These are phyloP conservation scores for Anguilla rostrata DNA, from an alignment of 2,113 vertebrate species.

Conservation along the genomic window DNA sequence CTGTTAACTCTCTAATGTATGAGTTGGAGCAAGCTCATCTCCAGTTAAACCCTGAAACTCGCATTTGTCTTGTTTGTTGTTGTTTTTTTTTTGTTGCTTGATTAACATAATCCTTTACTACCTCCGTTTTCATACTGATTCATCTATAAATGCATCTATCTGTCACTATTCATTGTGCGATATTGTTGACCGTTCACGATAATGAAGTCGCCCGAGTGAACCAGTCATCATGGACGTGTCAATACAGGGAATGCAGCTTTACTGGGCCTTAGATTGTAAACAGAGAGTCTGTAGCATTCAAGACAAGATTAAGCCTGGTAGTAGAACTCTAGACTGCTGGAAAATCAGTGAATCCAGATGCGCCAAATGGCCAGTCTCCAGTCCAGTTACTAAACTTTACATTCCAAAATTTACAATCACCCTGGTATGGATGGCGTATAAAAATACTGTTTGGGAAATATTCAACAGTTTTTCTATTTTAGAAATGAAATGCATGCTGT, in stretches of 20 bases:
- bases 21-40: background rate
- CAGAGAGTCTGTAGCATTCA: no score
- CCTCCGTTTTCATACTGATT: background rate
- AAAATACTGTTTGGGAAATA: background rate
- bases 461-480: background rate
- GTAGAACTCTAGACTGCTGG: background rate
- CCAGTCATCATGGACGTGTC: no score
- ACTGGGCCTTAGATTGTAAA: no score
- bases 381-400: background rate
- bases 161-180: background rate
- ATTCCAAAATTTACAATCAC: background rate
- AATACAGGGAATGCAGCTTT: no score
- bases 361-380: background rate
- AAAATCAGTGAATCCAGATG: background rate
- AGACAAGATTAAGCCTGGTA: no score
- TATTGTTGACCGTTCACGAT: background rate
- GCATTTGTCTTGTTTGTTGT: background rate
- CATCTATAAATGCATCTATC: background rate
- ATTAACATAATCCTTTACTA: background rate
- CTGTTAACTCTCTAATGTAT: conserved; percentile 47
- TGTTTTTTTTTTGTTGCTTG: background rate
- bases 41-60: background rate
- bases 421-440: background rate
- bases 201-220: background rate
- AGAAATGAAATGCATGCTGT: background rate